These are phyloP conservation scores for Baccha elongata DNA, from an alignment of 2,888 invertebrate genomes.

Conservation along the genomic window DNA sequence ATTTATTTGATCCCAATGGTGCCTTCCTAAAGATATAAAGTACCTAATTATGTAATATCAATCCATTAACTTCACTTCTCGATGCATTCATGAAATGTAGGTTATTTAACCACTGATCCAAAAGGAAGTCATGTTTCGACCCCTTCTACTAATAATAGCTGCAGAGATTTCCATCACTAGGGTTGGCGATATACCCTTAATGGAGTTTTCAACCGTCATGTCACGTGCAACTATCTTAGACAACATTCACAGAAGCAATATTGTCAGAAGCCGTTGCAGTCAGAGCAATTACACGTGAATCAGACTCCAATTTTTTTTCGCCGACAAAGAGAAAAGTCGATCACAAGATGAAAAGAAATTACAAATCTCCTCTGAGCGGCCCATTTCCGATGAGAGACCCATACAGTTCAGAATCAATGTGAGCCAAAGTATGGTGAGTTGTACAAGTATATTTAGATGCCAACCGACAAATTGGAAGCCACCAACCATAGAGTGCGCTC, in stretches of 20 bases:
- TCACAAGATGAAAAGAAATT: conserved; percentile 45
- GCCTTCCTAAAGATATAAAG: too few relatives aligned
- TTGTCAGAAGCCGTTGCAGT: conserved; percentile 40
- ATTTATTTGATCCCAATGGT: too few relatives aligned
- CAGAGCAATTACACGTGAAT: conserved; percentile 58
- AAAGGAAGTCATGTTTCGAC: conserved; percentile 22
- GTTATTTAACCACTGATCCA: conserved; percentile 34
- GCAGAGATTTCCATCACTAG: conserved; percentile 21
- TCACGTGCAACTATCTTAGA: conserved; percentile 1
- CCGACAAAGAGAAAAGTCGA: conserved; percentile 67
- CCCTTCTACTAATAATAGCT: conserved; percentile 41
- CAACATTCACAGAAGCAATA: conserved; percentile 41
- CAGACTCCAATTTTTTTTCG: conserved; percentile 47
- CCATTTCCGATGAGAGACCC: conserved; percentile 34
- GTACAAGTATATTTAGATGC: conserved; percentile 50
- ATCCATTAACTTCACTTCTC: too few relatives aligned
- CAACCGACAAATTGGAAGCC: conserved; percentile 56
- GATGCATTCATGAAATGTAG: conserved; percentile 14
- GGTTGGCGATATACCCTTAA: conserved; percentile 28
- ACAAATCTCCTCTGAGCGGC: conserved; percentile 31
- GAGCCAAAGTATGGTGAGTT: conserved; percentile 1
- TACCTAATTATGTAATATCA: too few relatives aligned
- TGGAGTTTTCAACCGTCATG: conserved; percentile 29
- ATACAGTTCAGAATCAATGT: conserved; percentile 29
- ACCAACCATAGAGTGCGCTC: conserved; percentile 11